Conservation (phyloP, 2,888 invertebrate genomes). For the Plebejus argus region DNA sequence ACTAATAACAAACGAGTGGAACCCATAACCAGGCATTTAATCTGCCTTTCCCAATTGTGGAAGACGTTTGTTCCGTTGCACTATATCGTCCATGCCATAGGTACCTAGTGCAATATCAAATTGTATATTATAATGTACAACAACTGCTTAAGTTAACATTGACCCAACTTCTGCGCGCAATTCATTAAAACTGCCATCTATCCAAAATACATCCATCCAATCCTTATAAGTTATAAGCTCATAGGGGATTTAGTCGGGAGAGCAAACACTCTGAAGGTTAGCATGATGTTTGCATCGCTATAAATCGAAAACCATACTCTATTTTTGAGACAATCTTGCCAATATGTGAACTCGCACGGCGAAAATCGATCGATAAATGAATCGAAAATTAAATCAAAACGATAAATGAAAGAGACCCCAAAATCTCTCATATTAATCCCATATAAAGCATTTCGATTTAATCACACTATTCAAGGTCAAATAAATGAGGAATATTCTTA, state of each 20-base stretch:
- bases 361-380: too few relatives aligned
- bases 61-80: not conserved
- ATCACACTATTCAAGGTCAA: not conserved
- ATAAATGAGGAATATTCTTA: not conserved
- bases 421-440: too few relatives aligned
- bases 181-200: too few relatives aligned
- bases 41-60: not conserved
- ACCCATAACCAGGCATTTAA: too few relatives aligned
- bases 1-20: not conserved
- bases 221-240: too few relatives aligned
- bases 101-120: not conserved
- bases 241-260: not conserved
- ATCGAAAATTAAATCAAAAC: too few relatives aligned
- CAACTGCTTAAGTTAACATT: not conserved
- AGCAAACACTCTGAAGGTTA: not conserved
- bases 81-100: not conserved
- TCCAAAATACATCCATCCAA: too few relatives aligned
- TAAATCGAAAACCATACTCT: not conserved
- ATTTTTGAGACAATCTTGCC: not conserved
- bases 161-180: not conserved
- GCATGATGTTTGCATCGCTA: not conserved
- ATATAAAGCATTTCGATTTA: not conserved
- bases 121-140: too few relatives aligned
- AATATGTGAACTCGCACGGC: not conserved
- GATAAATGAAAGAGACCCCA: too few relatives aligned